These are phyloP conservation scores for Whitmania pigra DNA, from an alignment of 1,140 invertebrate genomes.

Conservation along the genomic window DNA sequence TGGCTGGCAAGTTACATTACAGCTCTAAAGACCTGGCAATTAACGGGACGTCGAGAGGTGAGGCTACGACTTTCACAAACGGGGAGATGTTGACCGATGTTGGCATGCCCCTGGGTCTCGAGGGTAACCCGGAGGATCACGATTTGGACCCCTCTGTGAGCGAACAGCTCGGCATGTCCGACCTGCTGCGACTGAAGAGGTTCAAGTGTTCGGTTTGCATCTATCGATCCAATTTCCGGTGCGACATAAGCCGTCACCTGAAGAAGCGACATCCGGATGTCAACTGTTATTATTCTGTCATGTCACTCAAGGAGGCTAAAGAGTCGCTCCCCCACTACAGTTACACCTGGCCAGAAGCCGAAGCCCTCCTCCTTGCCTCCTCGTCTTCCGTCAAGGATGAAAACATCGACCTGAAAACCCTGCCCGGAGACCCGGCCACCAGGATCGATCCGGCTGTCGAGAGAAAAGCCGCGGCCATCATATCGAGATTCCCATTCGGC, in stretches of 20 bases:
- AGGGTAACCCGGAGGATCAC: too few species aligned
- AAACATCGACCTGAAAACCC: too few species aligned
- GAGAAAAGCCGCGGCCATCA: not conserved
- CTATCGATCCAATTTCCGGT: conserved; percentile 38
- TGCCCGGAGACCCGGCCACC: not conserved
- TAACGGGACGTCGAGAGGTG: too few species aligned
- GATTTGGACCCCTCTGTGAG: too few species aligned
- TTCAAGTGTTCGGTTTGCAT: conserved; percentile 39
- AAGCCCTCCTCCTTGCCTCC: too few species aligned
- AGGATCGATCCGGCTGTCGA: not conserved
- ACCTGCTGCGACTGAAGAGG: conserved; percentile 32
- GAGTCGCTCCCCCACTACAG: conserved; percentile 29
- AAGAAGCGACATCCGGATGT: conserved; percentile 37
- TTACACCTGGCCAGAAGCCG: conserved; percentile 25
- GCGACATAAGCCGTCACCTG: conserved; percentile 35
- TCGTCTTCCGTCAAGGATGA: too few species aligned
- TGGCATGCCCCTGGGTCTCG: too few species aligned
- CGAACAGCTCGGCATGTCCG: conserved; percentile 28
- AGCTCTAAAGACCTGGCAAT: too few species aligned
- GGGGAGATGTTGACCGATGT: too few species aligned
- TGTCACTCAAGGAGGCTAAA: conserved; percentile 30
- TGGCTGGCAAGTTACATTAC: too few species aligned
- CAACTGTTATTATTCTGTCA: conserved; percentile 28
- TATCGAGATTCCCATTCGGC: not conserved
- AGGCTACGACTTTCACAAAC: too few species aligned